Base-by-base conservation (phyloP, 1,140 invertebrate genomes). In the Drosophila punjabiensis region DNA sequence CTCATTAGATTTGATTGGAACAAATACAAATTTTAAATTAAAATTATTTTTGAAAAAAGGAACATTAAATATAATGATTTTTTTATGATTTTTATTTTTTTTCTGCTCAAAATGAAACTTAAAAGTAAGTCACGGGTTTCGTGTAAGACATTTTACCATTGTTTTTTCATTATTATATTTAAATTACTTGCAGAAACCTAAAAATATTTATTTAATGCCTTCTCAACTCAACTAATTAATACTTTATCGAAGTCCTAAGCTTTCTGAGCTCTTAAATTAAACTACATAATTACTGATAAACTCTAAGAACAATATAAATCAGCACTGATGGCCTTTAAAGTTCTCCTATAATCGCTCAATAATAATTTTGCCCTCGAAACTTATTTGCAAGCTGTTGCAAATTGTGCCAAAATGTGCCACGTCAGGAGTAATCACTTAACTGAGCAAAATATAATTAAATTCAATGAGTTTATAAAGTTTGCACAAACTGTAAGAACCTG, bases 331-430 rank as follows among this genome's bases (percentile, higher is more conserved):
- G 16, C 35, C 24, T 39, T 39, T n/a, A 59, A 39, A 59, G 11
- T n/a, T 37, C 6, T 5, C 18, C 20, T 20, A 37, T 24, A 59
- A 59, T 24, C 20, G 18, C 35, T 39, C 16, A 39, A 28, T 59
- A 59, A 59, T 28, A 39, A 39, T 41, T 59, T 39, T 39, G 35
- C 32, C 35, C 2, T 41, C 35, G 10, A 59, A 59, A 59, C 20
- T 39, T 56, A 39, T 39, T 58, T 58, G 55, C 55, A 37, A 58
- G 32, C 55, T 37, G 55, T 58, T 58, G 55, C 55, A 58, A 58
- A 58, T 58, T 58, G n/a, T 55, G 33, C 18, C 33, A 20, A 56
- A 56, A 56, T 37, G 53, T 37, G 53, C 53, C 5, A 56, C 33
- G 53, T 37, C 53, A 56, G 53, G 33, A 56, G 53, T 56, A 56